phyloP scores from a whole-genome alignment of 2,113 vertebrate genomes.

The Nothocercus julius region DNA sequence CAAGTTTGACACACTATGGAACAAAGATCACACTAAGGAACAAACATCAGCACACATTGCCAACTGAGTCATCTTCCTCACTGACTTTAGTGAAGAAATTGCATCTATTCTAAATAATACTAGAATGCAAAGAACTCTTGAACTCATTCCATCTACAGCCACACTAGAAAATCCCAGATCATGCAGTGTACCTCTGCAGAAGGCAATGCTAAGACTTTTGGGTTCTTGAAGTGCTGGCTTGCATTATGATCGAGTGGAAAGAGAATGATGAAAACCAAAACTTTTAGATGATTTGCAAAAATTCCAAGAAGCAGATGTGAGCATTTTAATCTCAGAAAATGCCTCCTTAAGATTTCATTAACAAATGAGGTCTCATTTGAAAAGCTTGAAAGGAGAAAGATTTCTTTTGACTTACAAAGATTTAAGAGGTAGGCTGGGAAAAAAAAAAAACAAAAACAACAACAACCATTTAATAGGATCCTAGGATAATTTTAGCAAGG shows the following conservation, averaged over 20 bases:
- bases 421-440: background rate
- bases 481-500: background rate
- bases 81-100: background rate
- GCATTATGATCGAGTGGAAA: background rate
- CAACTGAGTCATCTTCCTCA: background rate
- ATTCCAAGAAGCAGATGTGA: background rate
- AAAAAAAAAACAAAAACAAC: background rate
- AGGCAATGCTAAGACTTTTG: background rate
- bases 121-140: background rate
- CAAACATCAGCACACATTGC: background rate
- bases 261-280: background rate
- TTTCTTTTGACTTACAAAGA: background rate
- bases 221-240: background rate
- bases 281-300: background rate
- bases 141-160: background rate
- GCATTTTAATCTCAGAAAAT: background rate
- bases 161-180: background rate
- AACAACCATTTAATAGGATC: background rate
- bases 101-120: background rate
- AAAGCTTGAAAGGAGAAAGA: background rate
- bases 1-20: background rate
- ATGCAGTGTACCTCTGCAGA: background rate
- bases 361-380: background rate
- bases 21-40: background rate
- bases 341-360: background rate